Base-by-base conservation (phyloP, 2,888 invertebrate genomes). In the Stenolophus ochropezus region DNA sequence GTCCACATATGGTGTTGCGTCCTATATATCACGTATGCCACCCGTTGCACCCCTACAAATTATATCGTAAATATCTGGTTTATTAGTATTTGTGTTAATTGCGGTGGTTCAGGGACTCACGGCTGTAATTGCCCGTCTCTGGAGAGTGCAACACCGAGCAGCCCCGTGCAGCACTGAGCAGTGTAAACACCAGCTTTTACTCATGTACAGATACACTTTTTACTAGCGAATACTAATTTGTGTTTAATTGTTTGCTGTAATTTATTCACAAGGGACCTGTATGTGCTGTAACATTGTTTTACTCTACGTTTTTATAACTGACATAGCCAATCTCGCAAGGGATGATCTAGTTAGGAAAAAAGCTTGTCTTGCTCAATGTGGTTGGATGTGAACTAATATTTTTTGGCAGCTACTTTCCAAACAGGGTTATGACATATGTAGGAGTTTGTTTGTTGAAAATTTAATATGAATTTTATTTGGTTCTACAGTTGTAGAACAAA, bases 1-100 rank as follows among this genome's bases (percentile, higher is more conserved):
- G 61, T 14, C 23, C 11, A 56, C 61, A 23, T 25, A 20, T 61
- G 23, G 61, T 61, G 61, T 61, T 61, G n/a, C 61, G 61, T 4
- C 11, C 23, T 8, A 69, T 69, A 69, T 33, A 69, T 69, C 65
- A 69, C 65, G 51, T 53, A 74, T 74, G 74, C 49, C 49, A 51
- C 25, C 74, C 51, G 25, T 74, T 74, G 74, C 33, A 33, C 58
- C 58, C 58, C 27, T 56, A 76, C 56, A 76, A 76, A 76, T 76
- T 76, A 76, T 76, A 76, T 76, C 58, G 76, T 76, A 76, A 76
- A 76, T 76, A 76, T 58, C 56, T 56, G 56, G 76, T 76, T 76
- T 76, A 76, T 76, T 76, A 76, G 76, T 33, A 73, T 47, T 51
- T 47, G 73, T 73, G 73, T 73, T 73, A 73, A 73, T 73, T 56